Base-by-base conservation (phyloP, 2,888 invertebrate genomes). In the Himalopsyche tibetana region DNA sequence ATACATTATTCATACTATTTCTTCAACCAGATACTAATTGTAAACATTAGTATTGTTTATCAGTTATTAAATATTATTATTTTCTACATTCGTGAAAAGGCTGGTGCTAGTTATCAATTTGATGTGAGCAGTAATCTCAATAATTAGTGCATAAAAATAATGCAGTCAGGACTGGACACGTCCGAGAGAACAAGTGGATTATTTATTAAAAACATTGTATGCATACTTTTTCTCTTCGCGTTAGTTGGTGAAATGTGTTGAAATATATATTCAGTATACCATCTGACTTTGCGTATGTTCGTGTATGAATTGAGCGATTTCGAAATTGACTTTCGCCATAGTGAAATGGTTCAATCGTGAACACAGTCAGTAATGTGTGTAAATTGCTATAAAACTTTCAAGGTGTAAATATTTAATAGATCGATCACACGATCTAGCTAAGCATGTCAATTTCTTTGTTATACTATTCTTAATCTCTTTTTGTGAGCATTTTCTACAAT, bases 391-490 rank as follows among this genome's bases (percentile, higher is more conserved):
- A 63, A 63, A 63, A 63, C 63, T 63, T 19, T 63, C 63, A 63
- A 63, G 63, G 63, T 63, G 63, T 63, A 63, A 63, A 63, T 63
- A 63, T 28, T 63, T 63, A 63, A 63, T 63, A 63, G 63, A 63
- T 63, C 63, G n/a, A 63, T 63, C 63, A 63, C 63, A 63, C 63
- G 63, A 63, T 63, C 63, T 9, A 9, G 8, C 63, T 63, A 63
- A 19, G 19, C 63, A 63, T 19, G 63, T 19, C 19, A 63, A 63
- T 63, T 63, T 63, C 63, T 63, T 63, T 63, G 63, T 63, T 19
- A 19, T 63, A 15, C 15, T 51, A 51, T 15, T 4, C 15, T 51
- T 51, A 63, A 63, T 63, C 63, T n/a, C 63, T 63, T 63, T 63
- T 63, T 63, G 19, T 63, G 63, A 63, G 19, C 63, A 63, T 63